Percentiles rank a stretch among this genome's conserved stretches.
These are phyloP conservation scores for Caracal caracal DNA, from an alignment of 2,113 vertebrate genomes.

Conservation along the genomic window DNA sequence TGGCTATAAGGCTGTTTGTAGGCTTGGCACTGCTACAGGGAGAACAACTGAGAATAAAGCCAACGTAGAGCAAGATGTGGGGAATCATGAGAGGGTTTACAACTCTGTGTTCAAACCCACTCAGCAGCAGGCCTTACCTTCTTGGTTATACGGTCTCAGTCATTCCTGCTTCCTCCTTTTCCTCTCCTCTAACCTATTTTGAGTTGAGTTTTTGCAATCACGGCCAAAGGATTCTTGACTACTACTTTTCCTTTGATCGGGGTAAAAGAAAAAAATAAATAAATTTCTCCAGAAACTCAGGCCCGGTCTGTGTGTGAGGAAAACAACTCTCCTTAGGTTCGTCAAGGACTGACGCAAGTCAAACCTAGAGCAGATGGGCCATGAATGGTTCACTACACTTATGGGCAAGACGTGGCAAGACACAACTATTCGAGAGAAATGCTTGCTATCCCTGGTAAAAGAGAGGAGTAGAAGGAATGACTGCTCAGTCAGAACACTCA, in stretches of 20 bases:
- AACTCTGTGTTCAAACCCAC: background rate
- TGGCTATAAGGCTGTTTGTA: background rate
- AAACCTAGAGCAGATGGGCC: background rate
- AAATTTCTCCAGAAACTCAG: slow-evolving; percentile 18
- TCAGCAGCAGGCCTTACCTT: background rate
- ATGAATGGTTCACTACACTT: background rate
- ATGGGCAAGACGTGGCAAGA: background rate
- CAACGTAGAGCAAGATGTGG: background rate
- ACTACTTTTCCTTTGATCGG: background rate
- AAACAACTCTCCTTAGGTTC: slow-evolving; percentile 20
- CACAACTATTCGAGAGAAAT: background rate
- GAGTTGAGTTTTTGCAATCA: background rate
- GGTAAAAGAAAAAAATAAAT: background rate
- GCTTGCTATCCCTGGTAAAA: background rate
- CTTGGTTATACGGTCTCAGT: background rate
- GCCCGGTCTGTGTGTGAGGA: background rate
- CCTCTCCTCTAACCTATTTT: background rate
- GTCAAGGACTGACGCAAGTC: background rate
- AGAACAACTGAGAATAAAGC: slow-evolving; percentile 5
- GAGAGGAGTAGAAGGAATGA: background rate
- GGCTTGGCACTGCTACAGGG: background rate
- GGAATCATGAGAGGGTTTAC: background rate
- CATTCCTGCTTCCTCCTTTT: background rate
- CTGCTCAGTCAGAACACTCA: background rate
- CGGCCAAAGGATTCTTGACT: background rate